phyloP scores from a whole-genome alignment of 1,140 invertebrate species.

The Hypsibius dujardini region DNA sequence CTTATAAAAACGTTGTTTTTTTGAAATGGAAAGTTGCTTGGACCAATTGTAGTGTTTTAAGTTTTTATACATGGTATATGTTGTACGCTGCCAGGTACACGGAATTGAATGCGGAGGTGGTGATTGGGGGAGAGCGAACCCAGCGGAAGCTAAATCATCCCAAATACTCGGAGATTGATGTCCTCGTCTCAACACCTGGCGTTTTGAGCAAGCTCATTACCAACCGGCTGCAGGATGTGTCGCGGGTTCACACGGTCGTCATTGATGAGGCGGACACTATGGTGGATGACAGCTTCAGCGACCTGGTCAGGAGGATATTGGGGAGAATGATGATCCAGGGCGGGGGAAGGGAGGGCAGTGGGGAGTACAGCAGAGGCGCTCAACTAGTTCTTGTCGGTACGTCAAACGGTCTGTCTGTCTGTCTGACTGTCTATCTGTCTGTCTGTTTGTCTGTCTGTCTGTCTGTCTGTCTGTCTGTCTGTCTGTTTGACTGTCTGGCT shows the following conservation, averaged over 20 bases:
- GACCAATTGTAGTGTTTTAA: too few species aligned
- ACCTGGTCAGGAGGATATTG: conserved; percentile 49
- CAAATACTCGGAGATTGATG: conserved; percentile 47
- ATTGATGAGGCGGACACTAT: conserved; percentile 85
- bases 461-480: too few species aligned
- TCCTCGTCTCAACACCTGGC: conserved; percentile 57
- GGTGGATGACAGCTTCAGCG: conserved; percentile 66
- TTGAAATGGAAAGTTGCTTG: too few species aligned
- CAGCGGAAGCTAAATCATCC: conserved; percentile 47
- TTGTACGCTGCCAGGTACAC: too few species aligned
- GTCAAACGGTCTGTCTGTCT: neutral
- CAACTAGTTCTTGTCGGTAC: conserved; percentile 52
- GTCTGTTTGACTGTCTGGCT: too few species aligned
- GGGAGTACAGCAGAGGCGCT: conserved; percentile 31
- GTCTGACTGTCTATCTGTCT: too few species aligned
- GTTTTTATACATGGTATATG: too few species aligned
- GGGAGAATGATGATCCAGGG: conserved; percentile 29
- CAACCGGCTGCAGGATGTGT: conserved; percentile 36
- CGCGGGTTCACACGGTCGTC: conserved; percentile 51
- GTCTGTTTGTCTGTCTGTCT: too few species aligned
- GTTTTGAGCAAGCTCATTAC: conserved; percentile 55
- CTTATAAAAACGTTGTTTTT: too few species aligned
- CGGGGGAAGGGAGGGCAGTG: conserved; percentile 20
- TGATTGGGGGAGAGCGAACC: conserved; percentile 50
- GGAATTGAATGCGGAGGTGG: conserved; percentile 41